Percentiles rank a stretch among this genome's conserved stretches.
These are phyloP conservation scores for Gyps fulvus DNA, from an alignment of 2,113 vertebrate genomes.

Conservation along the genomic window DNA sequence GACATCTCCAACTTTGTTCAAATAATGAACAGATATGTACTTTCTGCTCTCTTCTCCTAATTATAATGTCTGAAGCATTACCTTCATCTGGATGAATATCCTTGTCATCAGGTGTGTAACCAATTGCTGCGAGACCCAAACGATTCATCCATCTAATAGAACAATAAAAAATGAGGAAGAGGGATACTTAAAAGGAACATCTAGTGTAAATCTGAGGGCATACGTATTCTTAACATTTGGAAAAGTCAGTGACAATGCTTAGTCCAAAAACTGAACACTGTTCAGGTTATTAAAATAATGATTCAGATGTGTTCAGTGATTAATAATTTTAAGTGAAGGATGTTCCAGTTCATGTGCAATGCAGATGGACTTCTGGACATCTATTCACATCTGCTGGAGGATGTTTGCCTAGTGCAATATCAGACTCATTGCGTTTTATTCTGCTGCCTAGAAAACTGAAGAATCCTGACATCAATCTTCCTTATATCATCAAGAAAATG, in stretches of 20 bases:
- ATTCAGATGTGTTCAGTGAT: background rate
- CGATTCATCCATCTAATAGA: slow-evolving; percentile 89
- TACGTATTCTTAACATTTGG: background rate
- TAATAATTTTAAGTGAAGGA: background rate
- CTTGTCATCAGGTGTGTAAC: slow-evolving; percentile 91
- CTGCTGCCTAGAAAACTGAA: background rate
- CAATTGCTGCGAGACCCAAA: slow-evolving; percentile 88
- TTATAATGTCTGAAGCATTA: slow-evolving; percentile 54
- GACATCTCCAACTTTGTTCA: background rate
- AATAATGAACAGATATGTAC: background rate
- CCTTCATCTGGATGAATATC: slow-evolving; percentile 90
- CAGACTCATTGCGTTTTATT: background rate
- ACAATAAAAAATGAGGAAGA: background rate
- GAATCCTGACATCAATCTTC: background rate
- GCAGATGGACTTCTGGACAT: background rate
- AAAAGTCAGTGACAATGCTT: background rate
- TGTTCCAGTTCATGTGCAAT: background rate
- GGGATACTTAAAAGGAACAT: background rate
- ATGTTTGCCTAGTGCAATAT: background rate
- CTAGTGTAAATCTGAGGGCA: background rate
- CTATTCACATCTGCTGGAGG: background rate
- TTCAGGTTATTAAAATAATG: background rate
- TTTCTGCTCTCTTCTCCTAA: background rate
- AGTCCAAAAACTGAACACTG: background rate
- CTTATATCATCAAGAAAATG: background rate